Evolutionary conservation across 2,113 vertebrate species (phyloP), one percentile per base, ranked within the genome.

Genomic region (Chrysemys picta): DNA sequence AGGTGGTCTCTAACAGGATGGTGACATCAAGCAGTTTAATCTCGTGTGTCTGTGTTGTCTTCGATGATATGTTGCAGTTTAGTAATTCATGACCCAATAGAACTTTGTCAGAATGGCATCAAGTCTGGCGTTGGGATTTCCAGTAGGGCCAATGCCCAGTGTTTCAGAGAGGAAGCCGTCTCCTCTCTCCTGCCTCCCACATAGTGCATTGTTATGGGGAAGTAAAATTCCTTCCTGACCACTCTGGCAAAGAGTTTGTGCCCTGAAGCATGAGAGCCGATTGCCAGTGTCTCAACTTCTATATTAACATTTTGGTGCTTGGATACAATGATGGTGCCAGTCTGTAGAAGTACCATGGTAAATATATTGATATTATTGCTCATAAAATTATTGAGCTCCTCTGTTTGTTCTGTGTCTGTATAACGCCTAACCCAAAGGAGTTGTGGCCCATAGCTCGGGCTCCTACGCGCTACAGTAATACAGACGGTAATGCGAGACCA

Each of bases 221-320:
- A 75, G 2, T 31, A 65, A 50, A 19, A 14, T 59, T 89, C 89
- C 53, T 75, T 54, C 87, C 90, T 16, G 35, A 54, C 65, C 53
- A 7, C 42, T 24, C 69, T 78, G 95, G 93, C 31, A 0, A 6
- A 6, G 0, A 92, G 87, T 83, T 85, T 76, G 1, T 38, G 69
- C 92, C 91, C 87, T 90, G 88, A 84, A 87, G 53, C 65, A 72
- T 72, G 65, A 72, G 5, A 35, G 17, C 50, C 25, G 82, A 8
- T 10, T 29, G 35, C n/a, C 72, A 88, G 72, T 78, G 90, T 65
- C 93, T 56, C 29, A 38, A 87, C 80, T 82, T 94, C 10, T 90
- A 1, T 76, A 89, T 75, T 59, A 49, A n/a, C 3, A 0, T 31
- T 54, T 47, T 2, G 0, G 16, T 1, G 85, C 1, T 0, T 25